Evolutionary conservation across 2,113 vertebrate species (phyloP).

Genomic region (Oryzias melastigma): DNA sequence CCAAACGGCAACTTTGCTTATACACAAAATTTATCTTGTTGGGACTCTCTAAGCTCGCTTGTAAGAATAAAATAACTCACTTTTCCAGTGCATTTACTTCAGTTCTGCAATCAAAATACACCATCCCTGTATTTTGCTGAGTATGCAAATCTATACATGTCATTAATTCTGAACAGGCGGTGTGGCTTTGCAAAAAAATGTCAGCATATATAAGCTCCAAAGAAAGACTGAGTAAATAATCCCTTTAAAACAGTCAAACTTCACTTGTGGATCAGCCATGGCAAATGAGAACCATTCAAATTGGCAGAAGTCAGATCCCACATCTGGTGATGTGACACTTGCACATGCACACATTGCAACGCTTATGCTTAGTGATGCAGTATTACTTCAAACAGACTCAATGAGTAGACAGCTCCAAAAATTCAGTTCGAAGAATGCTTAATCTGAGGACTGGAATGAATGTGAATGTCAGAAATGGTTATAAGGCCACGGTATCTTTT

Average conservation of each 20-base stretch:
- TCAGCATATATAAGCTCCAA: background rate
- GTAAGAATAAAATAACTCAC: background rate
- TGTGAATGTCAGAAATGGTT: background rate
- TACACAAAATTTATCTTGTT: background rate
- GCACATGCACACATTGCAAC: background rate
- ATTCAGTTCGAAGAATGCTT: background rate
- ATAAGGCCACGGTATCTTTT: background rate
- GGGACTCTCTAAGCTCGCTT: background rate
- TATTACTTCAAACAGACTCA: too few species aligned
- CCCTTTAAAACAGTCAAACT: background rate
- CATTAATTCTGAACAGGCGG: background rate
- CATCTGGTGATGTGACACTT: background rate
- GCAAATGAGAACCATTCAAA: background rate
- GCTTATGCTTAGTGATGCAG: background rate
- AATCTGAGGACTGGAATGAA: slow-evolving; percentile 4
- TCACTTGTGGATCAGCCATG: background rate
- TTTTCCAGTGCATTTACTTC: background rate
- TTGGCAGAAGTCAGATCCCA: background rate
- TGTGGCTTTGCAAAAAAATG: background rate
- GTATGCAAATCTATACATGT: background rate
- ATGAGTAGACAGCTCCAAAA: background rate
- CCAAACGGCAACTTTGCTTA: background rate
- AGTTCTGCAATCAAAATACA: background rate
- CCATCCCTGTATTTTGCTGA: background rate
- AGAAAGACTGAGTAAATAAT: background rate